Evolutionary conservation across 2,113 vertebrate species (phyloP).

Genomic region (Cinclus cinclus): DNA sequence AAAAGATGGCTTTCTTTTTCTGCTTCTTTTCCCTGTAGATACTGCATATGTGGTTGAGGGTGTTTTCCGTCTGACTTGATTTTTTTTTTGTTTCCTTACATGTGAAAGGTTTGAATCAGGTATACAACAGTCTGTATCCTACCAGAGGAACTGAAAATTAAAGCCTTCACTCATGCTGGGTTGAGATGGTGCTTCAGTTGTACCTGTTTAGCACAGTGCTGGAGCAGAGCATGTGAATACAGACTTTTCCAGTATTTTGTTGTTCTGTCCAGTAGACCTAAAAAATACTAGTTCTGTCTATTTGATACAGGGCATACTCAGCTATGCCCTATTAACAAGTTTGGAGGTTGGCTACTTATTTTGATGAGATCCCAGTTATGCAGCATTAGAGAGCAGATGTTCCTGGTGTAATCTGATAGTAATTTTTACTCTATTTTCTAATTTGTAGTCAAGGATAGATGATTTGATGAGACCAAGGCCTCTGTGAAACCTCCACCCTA

Average conservation of each 20-base stretch:
- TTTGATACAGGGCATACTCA: background rate
- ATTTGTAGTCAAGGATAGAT: constrained; percentile 54
- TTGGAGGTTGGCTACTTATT: background rate
- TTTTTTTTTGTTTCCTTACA: background rate
- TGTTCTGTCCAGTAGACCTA: background rate
- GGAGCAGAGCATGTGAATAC: background rate
- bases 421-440: constrained; percentile 57
- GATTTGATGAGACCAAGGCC: constrained; percentile 55
- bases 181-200: background rate
- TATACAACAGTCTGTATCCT: background rate
- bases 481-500: constrained; percentile 7
- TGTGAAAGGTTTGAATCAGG: background rate
- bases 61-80: background rate
- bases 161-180: background rate
- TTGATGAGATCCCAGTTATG: background rate
- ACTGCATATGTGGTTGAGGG: background rate
- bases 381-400: constrained; percentile 35
- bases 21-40: background rate
- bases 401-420: constrained; percentile 45
- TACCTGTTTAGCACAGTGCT: background rate
- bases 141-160: background rate
- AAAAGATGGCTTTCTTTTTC: background rate
- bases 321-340: background rate
- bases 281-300: background rate
- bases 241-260: background rate